Evolutionary conservation across 2,797 vertebrate genomes (phyloP), one percentile per base, ranked within the genome.

Genomic region (Onychomys arenicola): DNA sequence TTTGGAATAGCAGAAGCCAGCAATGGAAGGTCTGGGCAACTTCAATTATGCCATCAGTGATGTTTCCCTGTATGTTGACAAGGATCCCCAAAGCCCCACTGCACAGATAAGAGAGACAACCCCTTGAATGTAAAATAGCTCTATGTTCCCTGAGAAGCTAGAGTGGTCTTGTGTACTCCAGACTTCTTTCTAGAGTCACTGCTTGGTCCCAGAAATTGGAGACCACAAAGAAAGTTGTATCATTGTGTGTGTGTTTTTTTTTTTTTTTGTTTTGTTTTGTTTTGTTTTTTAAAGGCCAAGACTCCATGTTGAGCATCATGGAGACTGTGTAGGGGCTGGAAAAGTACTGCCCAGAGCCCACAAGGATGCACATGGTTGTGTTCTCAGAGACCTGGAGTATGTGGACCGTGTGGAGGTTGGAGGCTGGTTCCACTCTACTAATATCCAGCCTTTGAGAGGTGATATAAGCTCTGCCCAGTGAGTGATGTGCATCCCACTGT

Each of bases 301-400:
- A 89, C 49, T 76, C 21, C 61, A 87, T 40, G 4, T 25, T 81
- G 43, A 55, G 71, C 29, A 25, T 63, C 34, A 1, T 43, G 0
- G 13, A 63, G 43, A 29, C 23, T 61, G 4, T 11, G 5, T 32
- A 88, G 73, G 25, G 65, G 16, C 43, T 4, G 23, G 10, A n/a
- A 29, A 93, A 46, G 37, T 23, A 14, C 43, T 32, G 5, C 3
- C 7, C 43, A 65, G 25, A 89, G 17, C 34, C 11, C 17, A 10
- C 2, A 6, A 61, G 40, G n/a, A 37, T 1, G 2, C 12, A 7
- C 0, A 0, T 8, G 14, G 29, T 19, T 46, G 0, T 63, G 8
- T 71, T 65, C 59, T 55, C n/a, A 10, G 55, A 92, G 27, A 40
- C 6, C 27, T 81, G 81, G 55, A 55, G n/a, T 34, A 29, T 71